Evolutionary conservation across 2,797 vertebrate species (phyloP).

Genomic region (Gallinago stenura): DNA sequence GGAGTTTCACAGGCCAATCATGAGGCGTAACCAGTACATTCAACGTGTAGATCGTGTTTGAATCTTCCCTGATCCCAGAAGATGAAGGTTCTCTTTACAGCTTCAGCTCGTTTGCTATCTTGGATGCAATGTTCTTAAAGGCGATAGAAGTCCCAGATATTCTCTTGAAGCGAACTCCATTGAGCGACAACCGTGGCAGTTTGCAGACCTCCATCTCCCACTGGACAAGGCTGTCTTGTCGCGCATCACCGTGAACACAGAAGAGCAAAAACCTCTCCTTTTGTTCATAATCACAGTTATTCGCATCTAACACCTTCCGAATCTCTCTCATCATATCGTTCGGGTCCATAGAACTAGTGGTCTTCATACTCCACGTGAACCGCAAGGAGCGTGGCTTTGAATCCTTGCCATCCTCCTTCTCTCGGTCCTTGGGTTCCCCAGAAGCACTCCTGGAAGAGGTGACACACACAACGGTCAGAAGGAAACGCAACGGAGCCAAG

Average conservation of each 20-base stretch:
- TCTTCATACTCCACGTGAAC: slow-evolving; percentile 99
- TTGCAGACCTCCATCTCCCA: slow-evolving; percentile 99
- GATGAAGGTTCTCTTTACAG: slow-evolving; percentile 84
- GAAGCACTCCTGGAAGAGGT: slow-evolving; percentile 83
- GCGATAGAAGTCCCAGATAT: slow-evolving; percentile 98
- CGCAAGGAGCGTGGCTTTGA: slow-evolving; percentile 90
- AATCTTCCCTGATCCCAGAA: slow-evolving; percentile 79
- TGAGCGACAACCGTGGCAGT: slow-evolving; percentile 94
- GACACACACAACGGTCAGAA: background rate
- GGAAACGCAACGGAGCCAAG: background rate
- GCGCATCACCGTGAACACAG: slow-evolving; percentile 94
- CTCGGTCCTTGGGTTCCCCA: slow-evolving; percentile 89
- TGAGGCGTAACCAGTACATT: slow-evolving; percentile 82
- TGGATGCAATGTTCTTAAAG: slow-evolving; percentile 99
- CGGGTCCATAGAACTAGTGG: slow-evolving; percentile 97
- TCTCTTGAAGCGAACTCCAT: slow-evolving; percentile 97
- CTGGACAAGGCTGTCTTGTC: slow-evolving; percentile 95
- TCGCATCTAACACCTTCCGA: slow-evolving; percentile 94
- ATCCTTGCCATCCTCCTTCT: slow-evolving; percentile 88
- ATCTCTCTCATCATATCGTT: slow-evolving; percentile 98
- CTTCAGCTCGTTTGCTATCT: slow-evolving; percentile 98
- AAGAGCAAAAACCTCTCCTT: slow-evolving; percentile 97
- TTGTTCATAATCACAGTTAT: slow-evolving; percentile 97
- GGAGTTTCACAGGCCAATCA: slow-evolving; percentile 82
- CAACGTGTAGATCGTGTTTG: slow-evolving; percentile 75